Evolutionary conservation across 2,113 vertebrate species (phyloP).

Genomic region (Lampris megalopsis): DNA sequence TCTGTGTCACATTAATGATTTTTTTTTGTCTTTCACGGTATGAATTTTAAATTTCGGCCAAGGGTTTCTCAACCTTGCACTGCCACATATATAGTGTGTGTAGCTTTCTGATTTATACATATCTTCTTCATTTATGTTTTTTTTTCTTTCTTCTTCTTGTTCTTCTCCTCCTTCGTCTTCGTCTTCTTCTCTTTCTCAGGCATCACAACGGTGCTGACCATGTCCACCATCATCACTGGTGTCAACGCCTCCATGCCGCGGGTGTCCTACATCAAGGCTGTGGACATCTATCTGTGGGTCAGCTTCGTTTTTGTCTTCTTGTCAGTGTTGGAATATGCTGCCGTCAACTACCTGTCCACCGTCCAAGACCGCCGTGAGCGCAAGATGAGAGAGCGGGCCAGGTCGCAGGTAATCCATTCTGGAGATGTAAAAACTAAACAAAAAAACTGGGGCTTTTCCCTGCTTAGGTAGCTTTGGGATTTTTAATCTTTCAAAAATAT

Average conservation of each 20-base stretch:
- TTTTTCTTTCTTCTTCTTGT: constrained; percentile 13
- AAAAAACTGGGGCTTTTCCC: no score
- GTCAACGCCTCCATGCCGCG: constrained; percentile 85
- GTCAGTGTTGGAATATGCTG: constrained; percentile 86
- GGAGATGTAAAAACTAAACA: no score
- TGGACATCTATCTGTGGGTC: constrained; percentile 87
- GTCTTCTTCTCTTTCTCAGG: constrained; percentile 71
- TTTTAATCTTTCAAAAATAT: no score
- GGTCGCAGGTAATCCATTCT: constrained; percentile 71
- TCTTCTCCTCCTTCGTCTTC: background rate
- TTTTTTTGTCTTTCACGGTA: background rate
- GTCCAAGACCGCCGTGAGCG: constrained; percentile 90
- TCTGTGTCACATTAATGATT: background rate
- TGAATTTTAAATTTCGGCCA: constrained; percentile 10
- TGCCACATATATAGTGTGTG: no score
- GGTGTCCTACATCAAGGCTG: constrained; percentile 86
- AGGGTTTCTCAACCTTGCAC: no score
- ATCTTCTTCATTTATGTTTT: background rate
- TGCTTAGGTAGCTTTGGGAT: no score
- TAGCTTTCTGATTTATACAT: no score
- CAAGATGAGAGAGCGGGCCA: constrained; percentile 87
- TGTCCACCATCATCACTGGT: constrained; percentile 91
- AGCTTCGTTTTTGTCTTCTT: constrained; percentile 87
- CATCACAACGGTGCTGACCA: constrained; percentile 94
- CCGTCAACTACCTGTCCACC: constrained; percentile 95